Evolutionary conservation across 2,888 invertebrate genomes (phyloP).

Genomic region (Rhamphomyia laevipes): DNA sequence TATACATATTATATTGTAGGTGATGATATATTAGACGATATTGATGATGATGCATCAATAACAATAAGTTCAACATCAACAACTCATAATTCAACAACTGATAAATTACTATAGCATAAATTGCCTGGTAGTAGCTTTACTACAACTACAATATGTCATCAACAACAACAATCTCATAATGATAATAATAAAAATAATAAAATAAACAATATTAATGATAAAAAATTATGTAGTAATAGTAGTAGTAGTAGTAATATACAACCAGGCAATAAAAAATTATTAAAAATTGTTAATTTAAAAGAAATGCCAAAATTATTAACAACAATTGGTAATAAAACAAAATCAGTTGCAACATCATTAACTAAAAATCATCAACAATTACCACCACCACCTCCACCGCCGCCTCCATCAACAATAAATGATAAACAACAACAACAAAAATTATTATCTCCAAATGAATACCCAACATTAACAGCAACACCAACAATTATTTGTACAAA

Average conservation of each 20-base stretch:
- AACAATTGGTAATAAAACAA: too few species aligned
- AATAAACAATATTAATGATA: background rate
- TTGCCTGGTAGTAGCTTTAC: slow-evolving; percentile 6
- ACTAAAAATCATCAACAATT: background rate
- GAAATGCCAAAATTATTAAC: too few species aligned
- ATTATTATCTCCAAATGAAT: too few species aligned
- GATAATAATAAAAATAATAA: background rate
- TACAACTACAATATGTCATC: background rate
- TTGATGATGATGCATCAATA: slow-evolving; percentile 9
- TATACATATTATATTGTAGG: slow-evolving; percentile 5
- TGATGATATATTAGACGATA: slow-evolving; percentile 11
- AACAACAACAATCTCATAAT: background rate
- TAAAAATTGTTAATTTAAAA: background rate
- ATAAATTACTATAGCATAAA: slow-evolving; percentile 16
- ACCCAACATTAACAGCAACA: too few species aligned
- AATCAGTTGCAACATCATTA: background rate
- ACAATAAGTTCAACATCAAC: slow-evolving; percentile 15
- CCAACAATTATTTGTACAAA: too few species aligned
- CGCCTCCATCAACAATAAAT: background rate
- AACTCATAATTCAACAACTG: slow-evolving; percentile 15
- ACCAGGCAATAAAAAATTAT: slow-evolving; percentile 11
- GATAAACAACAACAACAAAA: background rate
- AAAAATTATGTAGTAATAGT: background rate
- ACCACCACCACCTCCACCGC: background rate
- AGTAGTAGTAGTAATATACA: background rate